Evolutionary conservation across 1,140 invertebrate genomes (phyloP), one percentile per base, ranked within the genome.

Genomic region (Pteromalus puparum): DNA sequence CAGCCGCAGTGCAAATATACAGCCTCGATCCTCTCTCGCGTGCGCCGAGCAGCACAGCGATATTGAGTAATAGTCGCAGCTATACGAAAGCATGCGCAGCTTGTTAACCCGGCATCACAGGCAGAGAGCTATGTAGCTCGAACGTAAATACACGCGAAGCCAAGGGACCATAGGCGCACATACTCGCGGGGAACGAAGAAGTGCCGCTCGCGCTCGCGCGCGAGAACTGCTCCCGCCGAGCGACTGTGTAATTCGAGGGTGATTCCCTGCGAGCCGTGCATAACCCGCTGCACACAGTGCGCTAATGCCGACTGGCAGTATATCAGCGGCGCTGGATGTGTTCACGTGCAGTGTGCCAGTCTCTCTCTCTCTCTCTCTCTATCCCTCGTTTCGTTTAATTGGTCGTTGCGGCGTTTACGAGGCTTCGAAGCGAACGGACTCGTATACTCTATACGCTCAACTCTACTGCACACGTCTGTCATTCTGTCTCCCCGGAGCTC

Each of bases 311-410:
- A 61, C 53, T 61, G 53, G 21, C 53, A 61, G 53, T 61, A 61
- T 21, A 61, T 61, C 53, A 61, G 53, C 53, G 21, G 15, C 48
- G 48, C 48, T 48, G 12, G 21, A 6, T n/a, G 5, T 30, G 10
- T 12, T 15, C 46, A 24, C n/a, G 10, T 24, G 30, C 24, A n/a
- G n/a, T n/a, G 3, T 7, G 46, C 24, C 75, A 26, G 38, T 18
- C 15, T 53, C 24, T 46, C 38, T 42, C 38, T 42, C 9, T 42
- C 6, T 42, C 6, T 42, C 38, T 10, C 9, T 34, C 3, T 34
- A 42, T 30, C 74, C 34, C 65, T 81, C 80, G 70, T 81, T 76
- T 21, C 7, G 53, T 83, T 83, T 83, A 83, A 83, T 83, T 83
- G 81, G 61, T 77, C 81, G 74, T 77, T 77, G 73, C 74, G 53